Evolutionary conservation across 2,888 invertebrate species (phyloP), one percentile per base, ranked within the genome.

Genomic region (Elmis aenea): DNA sequence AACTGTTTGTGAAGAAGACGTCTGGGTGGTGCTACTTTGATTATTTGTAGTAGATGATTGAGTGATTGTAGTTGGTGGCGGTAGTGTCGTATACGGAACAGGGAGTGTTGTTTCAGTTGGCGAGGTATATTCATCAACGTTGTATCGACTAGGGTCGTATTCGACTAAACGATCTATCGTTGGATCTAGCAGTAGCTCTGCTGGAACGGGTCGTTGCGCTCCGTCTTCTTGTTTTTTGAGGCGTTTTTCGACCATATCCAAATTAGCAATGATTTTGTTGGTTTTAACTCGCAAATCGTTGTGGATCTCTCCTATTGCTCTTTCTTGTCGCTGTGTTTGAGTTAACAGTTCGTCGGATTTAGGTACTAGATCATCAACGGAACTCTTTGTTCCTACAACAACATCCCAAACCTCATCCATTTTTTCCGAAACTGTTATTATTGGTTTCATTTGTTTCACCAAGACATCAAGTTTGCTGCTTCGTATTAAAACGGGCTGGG

Each of bases 361-460:
- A 1, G 90, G 89, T 21, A 90, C 77, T 31, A 90, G 71, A 62
- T 87, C 83, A 62, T 90, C 89, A 1, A 90, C 87, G 0, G 88
- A 86, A 55, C 85, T 87, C 61, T 90, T 90, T 2, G 89, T 89
- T 8, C 89, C 89, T 1, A 89, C 87, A 6, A 90, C 87, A 3
- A 89, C 87, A 60, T 87, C 84, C 89, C 89, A 90, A 2, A 90
- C 88, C 66, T 90, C 86, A 54, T 90, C 89, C 87, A 90, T 89
- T 67, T 89, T 89, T 60, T 88, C 87, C 0, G 88, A 85, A 1
- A 89, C 88, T 33, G 81, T 83, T 58, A 88, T 80, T 70, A 89
- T 87, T 1, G 90, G 89, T 48, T 82, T 79, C 61, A 89, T 88
- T 68, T 87, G 85, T 56, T 84, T 81, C 1, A 85, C 85, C 15